Evolutionary conservation across 1,140 invertebrate genomes (phyloP).

Genomic region (Drosophila sproati): DNA sequence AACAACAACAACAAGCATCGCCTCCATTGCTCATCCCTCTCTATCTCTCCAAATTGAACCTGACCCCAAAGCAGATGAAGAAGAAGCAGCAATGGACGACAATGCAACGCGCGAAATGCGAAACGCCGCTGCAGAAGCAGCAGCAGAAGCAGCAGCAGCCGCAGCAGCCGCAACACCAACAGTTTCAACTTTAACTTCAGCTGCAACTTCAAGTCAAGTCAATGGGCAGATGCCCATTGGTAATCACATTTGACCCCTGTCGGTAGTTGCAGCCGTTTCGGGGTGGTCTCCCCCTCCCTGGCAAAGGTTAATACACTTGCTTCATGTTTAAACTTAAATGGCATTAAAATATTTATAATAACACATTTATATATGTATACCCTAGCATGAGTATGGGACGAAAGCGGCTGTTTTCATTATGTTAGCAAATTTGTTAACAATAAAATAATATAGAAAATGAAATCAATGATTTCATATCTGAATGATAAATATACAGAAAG

Average conservation of each 20-base stretch:
- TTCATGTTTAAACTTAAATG: conserved; percentile 79
- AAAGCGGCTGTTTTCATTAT: not conserved
- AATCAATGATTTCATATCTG: too few species aligned
- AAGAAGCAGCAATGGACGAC: conserved; percentile 5
- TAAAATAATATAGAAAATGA: too few species aligned
- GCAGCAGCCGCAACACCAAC: not conserved
- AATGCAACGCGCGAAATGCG: conserved; percentile 64
- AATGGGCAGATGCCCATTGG: conserved; percentile 43
- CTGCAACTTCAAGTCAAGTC: conserved; percentile 35
- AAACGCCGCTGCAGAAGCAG: conserved; percentile 43
- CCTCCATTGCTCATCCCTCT: conserved; percentile 37
- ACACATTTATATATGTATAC: conserved; percentile 51
- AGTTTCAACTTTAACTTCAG: conserved; percentile 12
- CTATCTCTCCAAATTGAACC: conserved; percentile 72
- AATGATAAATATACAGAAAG: too few species aligned
- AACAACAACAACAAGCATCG: conserved; percentile 23
- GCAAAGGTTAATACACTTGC: conserved; percentile 73
- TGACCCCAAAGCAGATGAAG: conserved; percentile 44
- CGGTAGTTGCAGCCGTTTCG: conserved; percentile 57
- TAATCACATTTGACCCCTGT: conserved; percentile 57
- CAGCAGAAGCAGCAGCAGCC: conserved; percentile 19
- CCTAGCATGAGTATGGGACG: not conserved
- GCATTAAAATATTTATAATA: conserved; percentile 82
- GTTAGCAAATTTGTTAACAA: not conserved
- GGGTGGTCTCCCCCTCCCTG: conserved; percentile 50